phyloP scores from a whole-genome alignment of 2,113 vertebrate species.

The Mesembrinibis cayennensis region DNA sequence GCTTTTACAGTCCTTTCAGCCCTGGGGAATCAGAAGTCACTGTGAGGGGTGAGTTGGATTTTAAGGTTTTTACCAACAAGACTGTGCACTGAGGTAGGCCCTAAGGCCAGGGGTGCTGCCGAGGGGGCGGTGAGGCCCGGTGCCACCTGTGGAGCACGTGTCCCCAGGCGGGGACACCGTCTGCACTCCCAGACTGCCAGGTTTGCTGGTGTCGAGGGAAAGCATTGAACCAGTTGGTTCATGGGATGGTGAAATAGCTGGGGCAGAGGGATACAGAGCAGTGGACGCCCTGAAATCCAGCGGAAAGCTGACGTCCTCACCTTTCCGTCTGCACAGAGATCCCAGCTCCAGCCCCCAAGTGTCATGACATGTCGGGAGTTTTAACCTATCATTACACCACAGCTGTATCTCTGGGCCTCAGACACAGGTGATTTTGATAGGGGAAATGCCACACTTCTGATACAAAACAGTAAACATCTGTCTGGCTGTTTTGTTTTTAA shows the following conservation, averaged over 20 bases:
- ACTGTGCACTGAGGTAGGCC: neutral
- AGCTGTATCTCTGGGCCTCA: neutral
- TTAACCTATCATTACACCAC: neutral
- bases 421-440: neutral
- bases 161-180: neutral
- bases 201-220: neutral
- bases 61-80: neutral
- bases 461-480: neutral
- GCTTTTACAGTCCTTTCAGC: neutral
- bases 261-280: rapidly evolving
- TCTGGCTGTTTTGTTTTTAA: neutral
- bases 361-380: neutral
- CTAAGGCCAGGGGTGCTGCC: neutral
- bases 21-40: neutral
- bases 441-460: neutral
- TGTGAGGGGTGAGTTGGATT: neutral
- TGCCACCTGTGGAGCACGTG: neutral
- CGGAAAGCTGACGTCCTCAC: rapidly evolving
- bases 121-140: rapidly evolving
- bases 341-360: rapidly evolving
- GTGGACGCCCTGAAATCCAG: neutral
- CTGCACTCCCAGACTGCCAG: neutral
- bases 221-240: neutral
- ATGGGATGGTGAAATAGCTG: neutral
- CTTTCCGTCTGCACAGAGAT: neutral